A percentile compares a stretch with the other conserved stretches of the same genome.
These are phyloP conservation scores for Pachypsylla venusta DNA, from an alignment of 1,140 invertebrate genomes.

Conservation along the genomic window DNA sequence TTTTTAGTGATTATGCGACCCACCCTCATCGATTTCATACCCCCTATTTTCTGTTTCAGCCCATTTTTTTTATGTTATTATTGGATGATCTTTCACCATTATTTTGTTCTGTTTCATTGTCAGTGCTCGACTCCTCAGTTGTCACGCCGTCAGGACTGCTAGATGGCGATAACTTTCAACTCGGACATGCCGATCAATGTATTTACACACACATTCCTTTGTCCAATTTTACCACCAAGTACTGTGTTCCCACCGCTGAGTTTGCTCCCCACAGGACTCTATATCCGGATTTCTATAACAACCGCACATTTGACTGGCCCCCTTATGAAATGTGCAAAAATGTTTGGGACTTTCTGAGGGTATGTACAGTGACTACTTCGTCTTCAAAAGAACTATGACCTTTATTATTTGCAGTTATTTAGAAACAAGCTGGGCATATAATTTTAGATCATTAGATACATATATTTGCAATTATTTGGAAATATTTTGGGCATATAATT, in stretches of 20 bases:
- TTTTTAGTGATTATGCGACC: too few relatives aligned
- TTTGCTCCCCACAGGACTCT: slow-evolving; percentile 1
- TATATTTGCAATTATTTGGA: too few relatives aligned
- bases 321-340: neutral
- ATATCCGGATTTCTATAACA: slow-evolving; percentile 17
- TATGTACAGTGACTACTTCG: too few relatives aligned
- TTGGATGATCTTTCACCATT: too few relatives aligned
- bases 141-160: slow-evolving; percentile 44
- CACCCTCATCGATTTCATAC: too few relatives aligned
- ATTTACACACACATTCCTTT: slow-evolving; percentile 23
- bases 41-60: too few relatives aligned
- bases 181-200: slow-evolving; percentile 54
- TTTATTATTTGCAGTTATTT: too few relatives aligned
- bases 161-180: slow-evolving; percentile 41
- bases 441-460: too few relatives aligned
- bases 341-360: neutral
- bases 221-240: slow-evolving; percentile 8
- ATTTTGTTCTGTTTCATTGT: slow-evolving; percentile 25
- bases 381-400: too few relatives aligned
- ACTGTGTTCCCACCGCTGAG: slow-evolving; percentile 13
- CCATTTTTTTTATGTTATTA: too few relatives aligned
- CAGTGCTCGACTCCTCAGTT: slow-evolving; percentile 48
- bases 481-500: too few relatives aligned
- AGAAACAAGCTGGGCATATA: too few relatives aligned
- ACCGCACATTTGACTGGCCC: neutral